These are phyloP conservation scores for Euzophera pinguis DNA, from an alignment of 2,888 invertebrate genomes.

Conservation along the genomic window DNA sequence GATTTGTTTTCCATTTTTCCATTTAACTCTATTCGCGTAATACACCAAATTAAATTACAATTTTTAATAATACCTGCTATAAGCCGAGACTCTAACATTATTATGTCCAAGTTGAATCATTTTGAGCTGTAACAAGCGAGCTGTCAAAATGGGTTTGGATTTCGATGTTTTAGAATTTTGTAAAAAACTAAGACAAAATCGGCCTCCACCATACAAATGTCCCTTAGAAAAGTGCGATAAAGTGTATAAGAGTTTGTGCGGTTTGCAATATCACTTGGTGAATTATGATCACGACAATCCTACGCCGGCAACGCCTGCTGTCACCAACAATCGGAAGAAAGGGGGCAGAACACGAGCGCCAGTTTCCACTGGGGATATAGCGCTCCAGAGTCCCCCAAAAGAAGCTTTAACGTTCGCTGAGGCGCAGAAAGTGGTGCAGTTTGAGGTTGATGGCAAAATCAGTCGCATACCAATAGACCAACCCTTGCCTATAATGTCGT, in stretches of 20 bases:
- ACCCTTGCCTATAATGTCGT: conserved; percentile 83
- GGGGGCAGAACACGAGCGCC: conserved; percentile 77
- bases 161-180: conserved; percentile 93
- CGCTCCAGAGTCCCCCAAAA: conserved; percentile 75
- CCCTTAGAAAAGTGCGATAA: conserved; percentile 92
- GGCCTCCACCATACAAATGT: conserved; percentile 91
- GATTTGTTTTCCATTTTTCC: too few species aligned
- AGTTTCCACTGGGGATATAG: conserved; percentile 79
- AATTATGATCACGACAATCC: conserved; percentile 92
- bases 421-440: conserved; percentile 91
- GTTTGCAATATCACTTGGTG: conserved; percentile 91
- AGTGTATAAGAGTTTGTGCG: conserved; percentile 91
- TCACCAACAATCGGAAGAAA: conserved; percentile 83
- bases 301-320: conserved; percentile 81
- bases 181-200: conserved; percentile 88
- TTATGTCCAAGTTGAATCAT: too few species aligned
- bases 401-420: conserved; percentile 91
- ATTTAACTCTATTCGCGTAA: too few species aligned
- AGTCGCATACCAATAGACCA: conserved; percentile 84
- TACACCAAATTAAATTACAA: too few species aligned
- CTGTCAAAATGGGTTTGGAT: conserved; percentile 85
- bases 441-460: conserved; percentile 90
- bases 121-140: conserved; percentile 1
- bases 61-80: too few species aligned
- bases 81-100: too few species aligned